These are phyloP conservation scores for Mustelus asterias DNA, from an alignment of 2,113 vertebrate species.

Conservation along the genomic window DNA sequence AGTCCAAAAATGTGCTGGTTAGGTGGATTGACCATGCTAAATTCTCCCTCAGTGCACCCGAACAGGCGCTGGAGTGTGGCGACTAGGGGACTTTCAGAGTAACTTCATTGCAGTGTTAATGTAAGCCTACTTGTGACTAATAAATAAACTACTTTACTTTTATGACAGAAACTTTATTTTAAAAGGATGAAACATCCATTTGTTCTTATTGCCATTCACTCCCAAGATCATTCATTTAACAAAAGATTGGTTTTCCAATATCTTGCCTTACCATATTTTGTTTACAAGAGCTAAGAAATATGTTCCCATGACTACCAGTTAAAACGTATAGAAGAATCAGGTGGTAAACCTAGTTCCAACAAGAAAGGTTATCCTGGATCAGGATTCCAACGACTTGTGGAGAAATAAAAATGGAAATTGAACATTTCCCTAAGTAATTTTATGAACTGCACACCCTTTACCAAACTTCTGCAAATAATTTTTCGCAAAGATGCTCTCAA, in stretches of 20 bases:
- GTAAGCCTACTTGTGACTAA: too few relatives aligned
- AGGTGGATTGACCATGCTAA: too few relatives aligned
- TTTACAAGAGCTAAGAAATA: not conserved
- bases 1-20: too few relatives aligned
- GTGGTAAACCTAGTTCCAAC: not conserved
- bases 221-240: not conserved
- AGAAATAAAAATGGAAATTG: not conserved
- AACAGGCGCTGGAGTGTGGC: too few relatives aligned
- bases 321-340: not conserved
- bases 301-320: not conserved
- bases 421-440: not conserved
- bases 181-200: not conserved
- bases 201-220: not conserved
- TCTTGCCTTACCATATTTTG: not conserved
- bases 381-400: not conserved
- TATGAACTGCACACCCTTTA: not conserved
- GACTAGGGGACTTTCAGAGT: too few relatives aligned
- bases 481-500: too few relatives aligned
- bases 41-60: too few relatives aligned
- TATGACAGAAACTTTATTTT: not conserved
- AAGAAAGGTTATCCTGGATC: not conserved
- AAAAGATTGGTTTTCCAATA: not conserved
- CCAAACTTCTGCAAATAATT: not conserved
- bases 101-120: too few relatives aligned
- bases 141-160: too few relatives aligned